These are phyloP conservation scores for Pterostichus niger DNA, from an alignment of 2,888 invertebrate genomes.

Conservation along the genomic window DNA sequence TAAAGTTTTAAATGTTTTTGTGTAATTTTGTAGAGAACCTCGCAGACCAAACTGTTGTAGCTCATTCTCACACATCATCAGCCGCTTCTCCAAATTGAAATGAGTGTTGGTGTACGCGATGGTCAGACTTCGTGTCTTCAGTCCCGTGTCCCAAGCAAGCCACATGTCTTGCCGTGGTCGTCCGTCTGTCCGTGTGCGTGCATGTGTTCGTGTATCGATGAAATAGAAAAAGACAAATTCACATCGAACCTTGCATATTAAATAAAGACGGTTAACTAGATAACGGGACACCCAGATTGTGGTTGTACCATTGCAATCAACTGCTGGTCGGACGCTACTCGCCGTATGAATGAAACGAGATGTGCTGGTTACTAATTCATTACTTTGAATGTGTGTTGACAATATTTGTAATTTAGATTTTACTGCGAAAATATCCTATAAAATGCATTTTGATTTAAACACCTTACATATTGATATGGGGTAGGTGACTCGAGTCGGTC, in stretches of 20 bases:
- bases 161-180: slow-evolving; percentile 14
- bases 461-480: no score
- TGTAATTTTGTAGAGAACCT: no score
- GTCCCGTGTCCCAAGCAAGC: not conserved
- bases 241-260: slow-evolving; percentile 70
- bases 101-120: no score
- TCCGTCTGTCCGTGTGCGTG: slow-evolving; percentile 7
- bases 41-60: not conserved
- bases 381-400: not conserved
- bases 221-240: slow-evolving; percentile 70
- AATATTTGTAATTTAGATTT: not conserved
- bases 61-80: not conserved
- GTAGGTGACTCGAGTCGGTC: no score
- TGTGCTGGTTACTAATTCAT: no score
- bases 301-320: slow-evolving; percentile 62
- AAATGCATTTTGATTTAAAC: no score
- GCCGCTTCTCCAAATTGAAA: not conserved
- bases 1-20: no score
- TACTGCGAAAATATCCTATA: no score
- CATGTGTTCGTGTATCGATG: slow-evolving; percentile 61
- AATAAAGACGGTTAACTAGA: slow-evolving; percentile 70
- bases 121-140: no score
- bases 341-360: slow-evolving; percentile 47
- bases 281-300: slow-evolving; percentile 69
- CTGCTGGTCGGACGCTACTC: not conserved